Evolutionary conservation across 2,888 invertebrate genomes (phyloP).

Genomic region (Mantis religiosa): DNA sequence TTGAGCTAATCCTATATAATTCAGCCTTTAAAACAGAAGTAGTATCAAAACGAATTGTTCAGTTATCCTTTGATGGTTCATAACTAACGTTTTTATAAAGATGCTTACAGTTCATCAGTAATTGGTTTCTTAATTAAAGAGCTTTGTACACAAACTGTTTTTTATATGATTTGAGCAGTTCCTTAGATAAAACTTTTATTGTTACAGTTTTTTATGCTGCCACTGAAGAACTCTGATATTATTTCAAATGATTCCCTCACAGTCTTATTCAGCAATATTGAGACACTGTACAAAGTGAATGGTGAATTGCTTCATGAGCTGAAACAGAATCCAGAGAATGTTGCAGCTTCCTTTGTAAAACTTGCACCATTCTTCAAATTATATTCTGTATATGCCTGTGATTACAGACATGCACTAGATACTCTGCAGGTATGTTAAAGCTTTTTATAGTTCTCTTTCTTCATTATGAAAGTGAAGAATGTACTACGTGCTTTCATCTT

Average conservation of each 20-base stretch:
- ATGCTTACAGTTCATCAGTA: no score
- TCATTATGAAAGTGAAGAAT: no score
- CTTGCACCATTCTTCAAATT: constrained; percentile 74
- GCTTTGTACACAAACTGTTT: no score
- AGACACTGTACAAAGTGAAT: constrained; percentile 60
- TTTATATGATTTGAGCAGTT: no score
- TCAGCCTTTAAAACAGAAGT: no score
- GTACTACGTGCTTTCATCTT: no score
- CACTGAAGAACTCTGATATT: constrained; percentile 51
- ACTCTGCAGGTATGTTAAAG: constrained; percentile 53
- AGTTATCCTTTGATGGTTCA: no score
- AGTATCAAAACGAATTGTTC: no score
- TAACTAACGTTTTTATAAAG: no score
- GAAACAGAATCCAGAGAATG: constrained; percentile 52
- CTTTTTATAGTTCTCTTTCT: no score
- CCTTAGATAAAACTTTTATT: background rate
- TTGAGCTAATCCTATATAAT: no score
- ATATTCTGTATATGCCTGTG: constrained; percentile 73
- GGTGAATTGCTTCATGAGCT: constrained; percentile 57
- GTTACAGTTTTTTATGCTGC: constrained; percentile 56
- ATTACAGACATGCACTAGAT: constrained; percentile 60
- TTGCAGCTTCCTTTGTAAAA: constrained; percentile 62
- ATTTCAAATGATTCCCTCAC: constrained; percentile 50
- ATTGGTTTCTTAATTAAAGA: no score
- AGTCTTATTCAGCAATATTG: constrained; percentile 59